These are phyloP conservation scores for Xestia ashworthii DNA, from an alignment of 2,888 invertebrate species.

Conservation along the genomic window DNA sequence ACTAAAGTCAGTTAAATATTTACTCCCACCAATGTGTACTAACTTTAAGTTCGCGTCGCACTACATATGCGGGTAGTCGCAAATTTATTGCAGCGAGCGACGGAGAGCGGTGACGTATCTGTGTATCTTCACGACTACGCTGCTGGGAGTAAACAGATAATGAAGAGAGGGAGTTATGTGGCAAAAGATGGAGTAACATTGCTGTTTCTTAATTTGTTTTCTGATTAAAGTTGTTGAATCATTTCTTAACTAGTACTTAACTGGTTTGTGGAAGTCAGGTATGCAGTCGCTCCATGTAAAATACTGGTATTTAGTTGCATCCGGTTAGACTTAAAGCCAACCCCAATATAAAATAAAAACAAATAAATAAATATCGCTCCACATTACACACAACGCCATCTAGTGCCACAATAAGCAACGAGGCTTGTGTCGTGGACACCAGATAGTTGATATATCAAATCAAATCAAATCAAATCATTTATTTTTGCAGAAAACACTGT, in stretches of 20 bases:
- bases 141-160: slow-evolving; percentile 12
- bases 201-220: slow-evolving; percentile 3
- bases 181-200: not conserved
- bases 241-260: not conserved
- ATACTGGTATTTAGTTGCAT: not conserved
- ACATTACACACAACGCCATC: no score
- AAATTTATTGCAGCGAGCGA: slow-evolving; percentile 45
- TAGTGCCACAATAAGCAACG: no score
- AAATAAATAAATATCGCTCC: no score
- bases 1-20: slow-evolving; percentile 38
- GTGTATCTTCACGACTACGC: slow-evolving; percentile 33
- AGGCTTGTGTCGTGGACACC: no score
- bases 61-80: slow-evolving; percentile 28
- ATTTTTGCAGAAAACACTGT: no score
- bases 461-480: no score
- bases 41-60: slow-evolving; percentile 28
- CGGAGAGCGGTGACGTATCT: slow-evolving; percentile 25
- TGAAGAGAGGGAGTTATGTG: not conserved
- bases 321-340: not conserved
- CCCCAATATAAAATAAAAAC: no score
- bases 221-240: not conserved
- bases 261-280: not conserved
- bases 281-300: not conserved
- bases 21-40: slow-evolving; percentile 15
- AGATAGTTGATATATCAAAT: no score